Evolutionary conservation across 2,113 vertebrate genomes (phyloP).

Genomic region (Oxygymnocypris stewartii): DNA sequence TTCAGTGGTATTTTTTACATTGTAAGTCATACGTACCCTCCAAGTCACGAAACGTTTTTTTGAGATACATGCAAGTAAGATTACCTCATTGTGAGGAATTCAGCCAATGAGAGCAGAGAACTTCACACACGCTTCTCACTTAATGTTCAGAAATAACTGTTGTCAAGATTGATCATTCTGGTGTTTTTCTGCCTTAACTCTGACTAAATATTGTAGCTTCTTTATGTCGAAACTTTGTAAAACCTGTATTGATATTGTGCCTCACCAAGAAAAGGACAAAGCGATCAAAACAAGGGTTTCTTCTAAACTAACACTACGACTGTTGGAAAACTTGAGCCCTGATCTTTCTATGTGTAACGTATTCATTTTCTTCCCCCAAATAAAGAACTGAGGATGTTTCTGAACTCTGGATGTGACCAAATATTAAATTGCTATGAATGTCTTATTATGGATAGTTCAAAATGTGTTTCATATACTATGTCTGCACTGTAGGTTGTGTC

Average conservation of each 20-base stretch:
- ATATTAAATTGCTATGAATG: slow-evolving; percentile 28
- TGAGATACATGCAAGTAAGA: slow-evolving; percentile 53
- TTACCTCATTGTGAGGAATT: slow-evolving; percentile 51
- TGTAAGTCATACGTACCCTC: background rate
- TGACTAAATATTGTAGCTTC: slow-evolving; percentile 54
- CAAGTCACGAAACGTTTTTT: background rate
- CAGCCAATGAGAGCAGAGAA: background rate
- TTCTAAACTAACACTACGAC: slow-evolving; percentile 48
- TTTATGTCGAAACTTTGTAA: slow-evolving; percentile 60
- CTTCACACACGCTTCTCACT: background rate
- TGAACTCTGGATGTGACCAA: slow-evolving; percentile 26
- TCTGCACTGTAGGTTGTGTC: slow-evolving; percentile 42
- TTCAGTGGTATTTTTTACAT: slow-evolving; percentile 34
- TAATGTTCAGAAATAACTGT: slow-evolving; percentile 49
- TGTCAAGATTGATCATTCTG: slow-evolving; percentile 44
- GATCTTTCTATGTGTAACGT: slow-evolving; percentile 17
- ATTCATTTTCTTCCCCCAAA: slow-evolving; percentile 28
- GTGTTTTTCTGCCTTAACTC: slow-evolving; percentile 70
- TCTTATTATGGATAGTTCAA: slow-evolving; percentile 32
- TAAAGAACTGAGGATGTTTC: slow-evolving; percentile 18
- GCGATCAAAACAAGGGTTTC: slow-evolving; percentile 32
- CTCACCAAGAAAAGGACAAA: slow-evolving; percentile 61
- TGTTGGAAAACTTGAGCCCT: slow-evolving; percentile 44
- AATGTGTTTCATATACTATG: slow-evolving; percentile 16
- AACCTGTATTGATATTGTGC: slow-evolving; percentile 67